Conservation (phyloP, 2,888 invertebrate genomes). For the Cyclophora albipunctata region DNA sequence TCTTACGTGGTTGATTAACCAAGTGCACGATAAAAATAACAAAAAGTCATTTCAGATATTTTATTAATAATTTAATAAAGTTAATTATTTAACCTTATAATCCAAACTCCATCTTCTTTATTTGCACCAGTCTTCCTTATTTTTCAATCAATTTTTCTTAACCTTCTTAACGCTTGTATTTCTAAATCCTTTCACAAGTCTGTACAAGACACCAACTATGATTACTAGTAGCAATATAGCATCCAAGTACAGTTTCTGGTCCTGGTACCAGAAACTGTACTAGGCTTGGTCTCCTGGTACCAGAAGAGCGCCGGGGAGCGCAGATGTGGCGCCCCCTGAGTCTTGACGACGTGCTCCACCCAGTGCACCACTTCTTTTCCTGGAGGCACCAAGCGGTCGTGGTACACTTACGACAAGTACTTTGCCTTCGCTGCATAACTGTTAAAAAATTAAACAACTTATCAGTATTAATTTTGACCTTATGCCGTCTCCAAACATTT, state of each 20-base stretch:
- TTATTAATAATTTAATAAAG: too few relatives aligned
- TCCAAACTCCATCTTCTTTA: too few relatives aligned
- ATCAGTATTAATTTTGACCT: too few relatives aligned
- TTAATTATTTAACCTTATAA: too few relatives aligned
- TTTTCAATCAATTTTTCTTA: too few relatives aligned
- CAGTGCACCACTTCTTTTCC: slow-evolving; percentile 78
- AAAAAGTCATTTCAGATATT: too few relatives aligned
- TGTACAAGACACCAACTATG: slow-evolving; percentile 5
- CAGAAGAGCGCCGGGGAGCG: slow-evolving; percentile 41
- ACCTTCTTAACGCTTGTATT: slow-evolving; percentile 3
- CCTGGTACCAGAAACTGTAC: too few relatives aligned
- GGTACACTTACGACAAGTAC: slow-evolving; percentile 39
- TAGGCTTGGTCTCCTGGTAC: too few relatives aligned
- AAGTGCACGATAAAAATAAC: too few relatives aligned
- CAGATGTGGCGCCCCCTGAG: slow-evolving; percentile 73
- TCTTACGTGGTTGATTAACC: too few relatives aligned
- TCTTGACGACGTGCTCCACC: slow-evolving; percentile 79
- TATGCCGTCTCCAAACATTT: too few relatives aligned
- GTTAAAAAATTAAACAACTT: slow-evolving; percentile 9
- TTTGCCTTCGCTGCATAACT: slow-evolving; percentile 39
- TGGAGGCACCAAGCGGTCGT: slow-evolving; percentile 68
- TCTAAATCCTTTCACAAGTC: background rate
- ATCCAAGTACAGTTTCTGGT: slow-evolving; percentile 53
- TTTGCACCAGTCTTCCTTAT: too few relatives aligned
- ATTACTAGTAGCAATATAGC: slow-evolving; percentile 20